Conservation (phyloP, 2,113 vertebrate genomes). For the Bagarius yarrelli region DNA sequence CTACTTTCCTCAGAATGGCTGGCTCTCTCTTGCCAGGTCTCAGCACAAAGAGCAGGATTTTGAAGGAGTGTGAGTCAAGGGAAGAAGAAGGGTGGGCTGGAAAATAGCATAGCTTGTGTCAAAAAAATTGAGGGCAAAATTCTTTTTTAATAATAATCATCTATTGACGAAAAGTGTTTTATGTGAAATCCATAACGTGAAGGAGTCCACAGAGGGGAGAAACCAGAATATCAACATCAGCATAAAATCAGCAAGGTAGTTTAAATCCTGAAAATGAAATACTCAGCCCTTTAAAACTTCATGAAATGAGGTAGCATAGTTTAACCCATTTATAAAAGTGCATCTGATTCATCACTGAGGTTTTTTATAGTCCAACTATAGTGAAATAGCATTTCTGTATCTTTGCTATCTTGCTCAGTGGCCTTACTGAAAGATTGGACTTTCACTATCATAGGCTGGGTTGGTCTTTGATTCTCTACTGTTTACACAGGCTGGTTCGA, state of each 20-base stretch:
- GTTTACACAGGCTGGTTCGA: constrained; percentile 42
- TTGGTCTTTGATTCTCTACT: constrained; percentile 32
- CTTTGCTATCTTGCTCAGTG: constrained; percentile 49
- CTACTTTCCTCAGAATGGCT: constrained; percentile 47
- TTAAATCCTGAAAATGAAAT: constrained; percentile 25
- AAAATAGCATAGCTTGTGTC: constrained; percentile 31
- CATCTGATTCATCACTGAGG: constrained; percentile 24
- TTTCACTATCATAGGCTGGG: not conserved
- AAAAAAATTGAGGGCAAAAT: not conserved
- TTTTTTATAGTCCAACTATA: constrained; percentile 9
- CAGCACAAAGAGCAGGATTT: constrained; percentile 33
- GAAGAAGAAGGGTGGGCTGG: not conserved
- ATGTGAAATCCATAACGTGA: constrained; percentile 17
- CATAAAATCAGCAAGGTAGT: constrained; percentile 22
- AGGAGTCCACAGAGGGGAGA: constrained; percentile 5
- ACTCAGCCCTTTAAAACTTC: constrained; percentile 30
- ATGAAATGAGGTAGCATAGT: constrained; percentile 45
- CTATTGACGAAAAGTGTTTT: not conserved
- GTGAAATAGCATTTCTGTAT: constrained; percentile 11
- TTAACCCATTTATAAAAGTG: constrained; percentile 19
- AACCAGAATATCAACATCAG: constrained; percentile 31
- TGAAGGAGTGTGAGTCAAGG: constrained; percentile 25
- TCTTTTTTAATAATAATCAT: too few species aligned
- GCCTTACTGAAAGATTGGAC: constrained; percentile 47
- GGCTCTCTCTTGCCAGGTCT: constrained; percentile 36